Base-by-base conservation (phyloP, 1,140 invertebrate species). In the Platyscapa corneri region DNA sequence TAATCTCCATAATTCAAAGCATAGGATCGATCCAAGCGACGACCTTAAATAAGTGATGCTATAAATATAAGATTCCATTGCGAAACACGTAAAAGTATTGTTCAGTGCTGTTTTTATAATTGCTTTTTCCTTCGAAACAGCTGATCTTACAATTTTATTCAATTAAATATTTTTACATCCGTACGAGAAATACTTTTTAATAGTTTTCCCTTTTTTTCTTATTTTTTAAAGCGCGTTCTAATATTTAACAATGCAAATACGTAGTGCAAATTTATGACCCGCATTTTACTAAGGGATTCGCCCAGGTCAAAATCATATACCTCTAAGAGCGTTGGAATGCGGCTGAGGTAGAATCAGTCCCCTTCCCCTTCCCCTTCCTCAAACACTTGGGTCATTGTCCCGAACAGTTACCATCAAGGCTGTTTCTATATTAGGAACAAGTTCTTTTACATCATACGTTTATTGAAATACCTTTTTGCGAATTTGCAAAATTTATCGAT, bases 241-340 rank as follows among this genome's bases (percentile, higher is more conserved):
- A 32, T 46, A 83, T 34, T 18, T 77, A 18, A 18, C 0, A 0
- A 32, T 2, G 12, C 0, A 42, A 79, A 79, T 49, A 20, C 7
- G 7, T 23, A 72, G 23, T 5, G 81, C 81, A 72, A 83, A 75
- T 32, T 34, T 37, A 60, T 65, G 32, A 30, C 49, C 8, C 16
- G 32, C 34, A 53, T 70, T 84, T 80, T 60, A 74, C 76, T 34
- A 88, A n/a, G 87, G 89, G 16, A 90, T 92, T 2, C 90, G 90
- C 3, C 89, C 89, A 72, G 87, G 90, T 70, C 87, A 89, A 76
- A 94, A 93, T 91, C 93, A 91, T 94, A 94, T 87, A 88, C 87
- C 84, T 87, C 84, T 86, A 64, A 88, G 87, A 87, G 79, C 87
- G 88, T 86, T 89, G 86, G 87, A 89, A 88, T 88, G 87, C 83